Base-by-base conservation (phyloP, 37 sponge, comb jelly and placozoan genomes). In the Hormiphora californensis region DNA sequence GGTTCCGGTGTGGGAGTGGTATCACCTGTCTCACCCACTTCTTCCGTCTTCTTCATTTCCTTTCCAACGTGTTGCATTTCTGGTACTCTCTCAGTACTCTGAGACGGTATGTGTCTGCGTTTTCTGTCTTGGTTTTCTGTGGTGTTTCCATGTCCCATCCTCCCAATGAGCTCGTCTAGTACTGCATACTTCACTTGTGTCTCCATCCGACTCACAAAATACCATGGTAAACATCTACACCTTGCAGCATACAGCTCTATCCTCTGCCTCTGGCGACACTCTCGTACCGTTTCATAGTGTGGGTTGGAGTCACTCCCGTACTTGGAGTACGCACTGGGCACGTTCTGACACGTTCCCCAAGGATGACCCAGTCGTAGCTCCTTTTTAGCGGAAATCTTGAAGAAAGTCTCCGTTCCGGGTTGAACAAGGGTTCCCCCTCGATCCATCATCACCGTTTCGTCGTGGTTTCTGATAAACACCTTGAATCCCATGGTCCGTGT, bases 391-490 rank as follows among this genome's bases (percentile, higher is more conserved):
- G 33, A 30, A 5, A 65, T 8, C 35, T 65, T 65, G 37, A 65
- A 3, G 37, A 34, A 65, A 5, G 67, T 65, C 17, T 65, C 67
- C 5, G 37, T 65, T 4, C 67, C 67, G 1, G 67, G 67, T 34
- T 35, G 38, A 15, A 65, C 37, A 19, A 65, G 37, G 4, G 12
- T 28, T 38, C 67, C 67, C 12, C 67, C 67, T 31, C 35, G 67
- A 38, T 65, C 35, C 21, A 65, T 17, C 67, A 65, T 65, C 2
- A 65, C 67, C 5, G 67, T 65, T 31, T 65, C 67, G 17, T 65
- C 67, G 33, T 65, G 28, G 67, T 65, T 38, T 65, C 67, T 25
- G 37, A 65, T 65, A 17, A 65, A 65, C 4, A 65, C 67, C 3
- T 36, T 28, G 17, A 65, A 65, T 28, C 67, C 67, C 17, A 19